A percentile compares a stretch with the other conserved stretches of the same genome.
These are phyloP conservation scores for Orchesellides sinensis DNA, from an alignment of 2,888 invertebrate species.

Conservation along the genomic window DNA sequence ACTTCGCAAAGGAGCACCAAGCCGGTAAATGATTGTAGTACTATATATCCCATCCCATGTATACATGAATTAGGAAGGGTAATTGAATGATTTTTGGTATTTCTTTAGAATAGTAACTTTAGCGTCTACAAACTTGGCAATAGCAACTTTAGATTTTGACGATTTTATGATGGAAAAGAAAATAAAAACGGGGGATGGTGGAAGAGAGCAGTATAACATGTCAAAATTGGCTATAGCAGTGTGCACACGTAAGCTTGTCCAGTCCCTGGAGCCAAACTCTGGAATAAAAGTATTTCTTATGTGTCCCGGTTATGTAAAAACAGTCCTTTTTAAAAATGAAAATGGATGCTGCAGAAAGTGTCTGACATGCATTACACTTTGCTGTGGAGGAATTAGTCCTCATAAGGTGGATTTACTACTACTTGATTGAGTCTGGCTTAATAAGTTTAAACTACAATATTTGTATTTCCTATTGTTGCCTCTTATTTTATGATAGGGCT, in stretches of 20 bases:
- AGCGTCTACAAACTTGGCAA: conserved; percentile 74
- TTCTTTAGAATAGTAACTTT: conserved; percentile 74
- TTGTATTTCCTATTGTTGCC: not conserved
- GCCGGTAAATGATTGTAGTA: conserved; percentile 62
- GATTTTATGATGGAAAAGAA: conserved; percentile 70
- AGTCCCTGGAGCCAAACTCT: conserved; percentile 36
- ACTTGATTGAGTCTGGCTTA: not conserved
- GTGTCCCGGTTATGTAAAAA: conserved; percentile 72
- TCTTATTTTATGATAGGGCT: conserved; percentile 75
- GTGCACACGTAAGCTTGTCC: conserved; percentile 74
- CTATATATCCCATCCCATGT: too few species aligned
- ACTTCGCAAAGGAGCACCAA: conserved; percentile 75
- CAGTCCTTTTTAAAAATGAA: conserved; percentile 63
- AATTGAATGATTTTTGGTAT: not conserved
- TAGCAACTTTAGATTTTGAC: conserved; percentile 74
- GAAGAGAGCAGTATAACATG: conserved; percentile 74
- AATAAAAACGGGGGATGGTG: conserved; percentile 57
- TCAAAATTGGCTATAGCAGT: conserved; percentile 76
- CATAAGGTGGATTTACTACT: too few species aligned
- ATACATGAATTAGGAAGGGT: too few species aligned
- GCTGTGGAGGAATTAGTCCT: conserved; percentile 38
- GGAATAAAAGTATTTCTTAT: conserved; percentile 75
- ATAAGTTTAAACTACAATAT: not conserved
- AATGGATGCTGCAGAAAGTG: conserved; percentile 3
- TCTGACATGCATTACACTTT: not conserved